Conservation (phyloP, 2,113 vertebrate genomes). For the Lagopus muta region DNA sequence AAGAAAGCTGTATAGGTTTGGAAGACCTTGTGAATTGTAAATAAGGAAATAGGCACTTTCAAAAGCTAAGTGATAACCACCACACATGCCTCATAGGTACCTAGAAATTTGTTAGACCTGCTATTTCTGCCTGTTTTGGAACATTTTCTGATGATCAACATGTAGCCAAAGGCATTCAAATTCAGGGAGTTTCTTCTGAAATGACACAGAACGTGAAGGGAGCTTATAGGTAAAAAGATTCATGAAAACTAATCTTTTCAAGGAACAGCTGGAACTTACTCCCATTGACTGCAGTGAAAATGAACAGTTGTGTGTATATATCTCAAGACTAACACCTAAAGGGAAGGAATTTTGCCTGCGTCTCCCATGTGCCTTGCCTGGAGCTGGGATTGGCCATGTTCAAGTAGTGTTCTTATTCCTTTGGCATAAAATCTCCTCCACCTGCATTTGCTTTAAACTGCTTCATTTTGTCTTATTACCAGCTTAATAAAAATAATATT, state of each 20-base stretch:
- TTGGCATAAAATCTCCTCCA: slow-evolving; percentile 34
- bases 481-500: slow-evolving; percentile 46
- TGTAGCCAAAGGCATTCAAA: background rate
- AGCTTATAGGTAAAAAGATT: background rate
- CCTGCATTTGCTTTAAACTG: slow-evolving; percentile 43
- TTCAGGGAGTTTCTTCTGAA: background rate
- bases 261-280: background rate
- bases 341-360: background rate
- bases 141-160: background rate
- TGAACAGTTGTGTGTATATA: background rate
- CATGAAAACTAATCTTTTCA: background rate
- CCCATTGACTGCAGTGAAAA: background rate
- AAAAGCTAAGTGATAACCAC: background rate
- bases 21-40: background rate
- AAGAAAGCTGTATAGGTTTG: background rate
- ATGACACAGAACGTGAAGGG: fast-evolving
- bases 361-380: background rate
- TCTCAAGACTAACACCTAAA: background rate
- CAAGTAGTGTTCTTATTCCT: background rate
- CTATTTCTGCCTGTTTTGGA: background rate
- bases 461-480: slow-evolving; percentile 45
- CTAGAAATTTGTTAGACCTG: background rate
- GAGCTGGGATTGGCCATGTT: background rate
- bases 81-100: background rate
- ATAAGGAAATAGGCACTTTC: background rate